phyloP scores from a whole-genome alignment of 2,113 vertebrate species.

The Oxygymnocypris stewartii region DNA sequence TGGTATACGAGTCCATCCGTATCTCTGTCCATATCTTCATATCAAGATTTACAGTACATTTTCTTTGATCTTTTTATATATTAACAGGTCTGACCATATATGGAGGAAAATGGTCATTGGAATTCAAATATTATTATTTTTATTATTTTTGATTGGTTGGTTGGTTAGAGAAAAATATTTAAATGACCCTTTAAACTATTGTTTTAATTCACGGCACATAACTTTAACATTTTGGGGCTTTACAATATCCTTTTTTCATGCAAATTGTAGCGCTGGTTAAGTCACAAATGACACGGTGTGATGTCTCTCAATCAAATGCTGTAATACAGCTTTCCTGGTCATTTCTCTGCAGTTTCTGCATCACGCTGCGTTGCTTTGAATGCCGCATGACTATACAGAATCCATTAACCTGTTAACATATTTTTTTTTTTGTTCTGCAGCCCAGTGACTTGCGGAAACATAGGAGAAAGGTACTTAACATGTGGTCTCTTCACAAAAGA shows the following conservation, averaged over 20 bases:
- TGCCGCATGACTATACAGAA: not conserved
- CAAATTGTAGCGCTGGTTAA: not conserved
- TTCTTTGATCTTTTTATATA: not conserved
- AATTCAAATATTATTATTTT: not conserved
- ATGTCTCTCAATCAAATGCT: not conserved
- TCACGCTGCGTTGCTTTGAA: not conserved
- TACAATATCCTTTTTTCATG: not conserved
- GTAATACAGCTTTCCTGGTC: not conserved
- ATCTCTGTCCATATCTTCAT: not conserved
- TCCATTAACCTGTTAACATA: not conserved
- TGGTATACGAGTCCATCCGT: slow-evolving; percentile 74
- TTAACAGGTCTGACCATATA: not conserved
- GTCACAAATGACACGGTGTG: not conserved
- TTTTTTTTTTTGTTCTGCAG: slow-evolving; percentile 67
- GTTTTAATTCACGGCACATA: not conserved
- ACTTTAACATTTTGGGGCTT: not conserved
- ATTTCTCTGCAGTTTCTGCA: not conserved
- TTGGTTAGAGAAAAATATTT: not conserved
- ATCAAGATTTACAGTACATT: not conserved
- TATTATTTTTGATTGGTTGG: no score
- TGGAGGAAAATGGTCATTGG: not conserved
- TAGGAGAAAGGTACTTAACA: slow-evolving; percentile 89
- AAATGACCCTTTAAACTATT: not conserved
- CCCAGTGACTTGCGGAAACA: slow-evolving; percentile 97
- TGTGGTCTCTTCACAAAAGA: not conserved